A percentile compares a stretch with the other conserved stretches of the same genome.
Conservation (phyloP, 2,888 invertebrate genomes). For the Apoda limacodes region DNA sequence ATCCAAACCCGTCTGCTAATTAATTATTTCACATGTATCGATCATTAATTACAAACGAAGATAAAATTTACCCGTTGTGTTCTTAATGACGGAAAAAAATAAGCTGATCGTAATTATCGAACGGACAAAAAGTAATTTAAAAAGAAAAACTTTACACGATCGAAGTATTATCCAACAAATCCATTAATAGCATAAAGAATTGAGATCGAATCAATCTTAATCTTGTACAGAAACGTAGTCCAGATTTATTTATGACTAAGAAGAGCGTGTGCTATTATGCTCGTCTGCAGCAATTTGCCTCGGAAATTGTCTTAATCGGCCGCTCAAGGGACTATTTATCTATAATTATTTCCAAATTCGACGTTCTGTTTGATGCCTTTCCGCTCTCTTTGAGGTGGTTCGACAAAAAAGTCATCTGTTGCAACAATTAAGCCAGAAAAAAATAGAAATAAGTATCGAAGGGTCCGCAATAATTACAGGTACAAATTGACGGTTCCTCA, state of each 20-base stretch:
- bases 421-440: slow-evolving; percentile 66
- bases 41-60: slow-evolving; percentile 61
- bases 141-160: slow-evolving; percentile 61
- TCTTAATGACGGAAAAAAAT: slow-evolving; percentile 61
- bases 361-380: slow-evolving; percentile 69
- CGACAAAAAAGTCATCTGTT: slow-evolving; percentile 71
- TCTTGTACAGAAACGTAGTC: slow-evolving; percentile 68
- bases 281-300: slow-evolving; percentile 70
- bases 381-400: slow-evolving; percentile 69
- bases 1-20: slow-evolving; percentile 54
- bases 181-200: slow-evolving; percentile 65
- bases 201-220: slow-evolving; percentile 69
- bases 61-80: slow-evolving; percentile 54
- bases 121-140: too few species aligned
- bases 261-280: slow-evolving; percentile 67
- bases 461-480: slow-evolving; percentile 70
- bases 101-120: slow-evolving; percentile 64
- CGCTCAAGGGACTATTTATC: slow-evolving; percentile 72
- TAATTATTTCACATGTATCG: slow-evolving; percentile 69
- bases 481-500: slow-evolving; percentile 67
- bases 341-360: slow-evolving; percentile 71
- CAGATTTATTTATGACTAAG: slow-evolving; percentile 69
- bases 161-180: slow-evolving; percentile 50
- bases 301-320: slow-evolving; percentile 70
- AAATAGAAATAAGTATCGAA: slow-evolving; percentile 70